Percentiles rank a stretch among this genome's conserved stretches.
phyloP scores from a whole-genome alignment of 2,113 vertebrate species.

The Procapra przewalskii region DNA sequence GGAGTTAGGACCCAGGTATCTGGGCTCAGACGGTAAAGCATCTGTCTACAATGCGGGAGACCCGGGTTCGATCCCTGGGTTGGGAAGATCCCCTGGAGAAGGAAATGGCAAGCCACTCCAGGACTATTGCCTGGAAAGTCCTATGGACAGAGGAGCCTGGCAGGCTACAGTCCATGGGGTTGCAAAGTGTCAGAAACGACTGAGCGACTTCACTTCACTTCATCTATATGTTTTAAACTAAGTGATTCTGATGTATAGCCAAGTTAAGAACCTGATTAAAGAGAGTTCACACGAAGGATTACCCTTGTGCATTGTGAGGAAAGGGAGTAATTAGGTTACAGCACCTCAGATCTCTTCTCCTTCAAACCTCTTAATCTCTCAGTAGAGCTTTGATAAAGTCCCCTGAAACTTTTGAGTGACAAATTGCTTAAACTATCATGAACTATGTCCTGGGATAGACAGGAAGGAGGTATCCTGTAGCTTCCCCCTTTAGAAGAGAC shows the following conservation, averaged over 20 bases:
- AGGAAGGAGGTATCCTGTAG: background rate
- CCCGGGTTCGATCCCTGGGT: no score
- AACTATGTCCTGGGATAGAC: background rate
- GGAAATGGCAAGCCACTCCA: no score
- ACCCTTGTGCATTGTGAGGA: background rate
- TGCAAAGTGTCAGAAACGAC: no score
- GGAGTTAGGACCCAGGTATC: background rate
- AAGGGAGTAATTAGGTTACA: background rate
- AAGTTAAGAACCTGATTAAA: background rate
- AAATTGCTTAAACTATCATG: background rate
- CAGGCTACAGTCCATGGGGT: no score
- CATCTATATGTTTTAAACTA: background rate
- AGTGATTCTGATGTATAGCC: background rate
- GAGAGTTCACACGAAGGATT: accelerated
- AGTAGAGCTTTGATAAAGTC: background rate
- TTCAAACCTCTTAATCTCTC: background rate
- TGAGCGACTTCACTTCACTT: no score
- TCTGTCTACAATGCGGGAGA: no score
- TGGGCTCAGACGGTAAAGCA: no score
- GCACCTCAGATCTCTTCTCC: background rate
- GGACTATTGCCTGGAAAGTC: no score
- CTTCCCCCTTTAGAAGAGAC: background rate
- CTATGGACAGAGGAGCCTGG: no score
- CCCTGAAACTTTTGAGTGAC: background rate
- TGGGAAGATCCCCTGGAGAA: no score